A percentile compares a stretch with the other conserved stretches of the same genome.
phyloP scores from a whole-genome alignment of 2,888 invertebrate species.

The Sabatieria punctata region DNA sequence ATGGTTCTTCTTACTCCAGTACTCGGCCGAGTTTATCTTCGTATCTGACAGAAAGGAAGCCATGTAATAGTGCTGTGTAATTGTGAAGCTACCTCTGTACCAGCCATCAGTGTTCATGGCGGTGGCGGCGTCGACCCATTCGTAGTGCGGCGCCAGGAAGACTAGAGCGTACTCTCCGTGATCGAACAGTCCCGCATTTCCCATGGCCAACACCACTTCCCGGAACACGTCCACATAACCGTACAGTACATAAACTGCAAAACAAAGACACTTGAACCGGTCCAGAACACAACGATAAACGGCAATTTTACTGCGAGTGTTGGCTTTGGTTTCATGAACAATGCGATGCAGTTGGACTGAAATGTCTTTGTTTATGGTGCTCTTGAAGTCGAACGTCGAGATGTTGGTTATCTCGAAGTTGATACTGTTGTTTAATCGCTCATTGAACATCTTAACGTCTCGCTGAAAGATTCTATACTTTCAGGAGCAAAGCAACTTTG shows the following conservation, averaged over 20 bases:
- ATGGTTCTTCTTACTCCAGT: too few relatives aligned
- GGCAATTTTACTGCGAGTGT: conserved; percentile 53
- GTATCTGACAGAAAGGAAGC: conserved; percentile 18
- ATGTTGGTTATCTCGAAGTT: conserved; percentile 15
- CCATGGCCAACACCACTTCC: conserved; percentile 60
- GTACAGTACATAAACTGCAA: conserved; percentile 76
- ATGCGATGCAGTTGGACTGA: conserved; percentile 42
- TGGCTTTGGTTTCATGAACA: conserved; percentile 55
- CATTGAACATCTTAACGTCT: conserved; percentile 20
- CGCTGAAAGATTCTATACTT: too few relatives aligned
- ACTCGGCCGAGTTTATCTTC: conserved; percentile 15
- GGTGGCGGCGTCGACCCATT: conserved; percentile 34
- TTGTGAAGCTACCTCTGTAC: too few relatives aligned
- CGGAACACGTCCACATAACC: conserved; percentile 71
- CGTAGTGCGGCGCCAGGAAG: conserved; percentile 69
- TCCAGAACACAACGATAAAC: not conserved
- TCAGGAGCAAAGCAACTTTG: too few relatives aligned
- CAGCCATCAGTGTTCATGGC: conserved; percentile 27
- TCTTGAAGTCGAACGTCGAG: conserved; percentile 11
- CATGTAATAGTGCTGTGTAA: not conserved
- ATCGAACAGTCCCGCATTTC: conserved; percentile 52
- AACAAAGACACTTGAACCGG: not conserved
- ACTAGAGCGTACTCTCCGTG: conserved; percentile 68
- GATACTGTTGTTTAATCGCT: conserved; percentile 15
- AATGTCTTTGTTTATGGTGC: too few relatives aligned